Evolutionary conservation across 2,113 vertebrate species (phyloP).

Genomic region (Eurystomus gularis): DNA sequence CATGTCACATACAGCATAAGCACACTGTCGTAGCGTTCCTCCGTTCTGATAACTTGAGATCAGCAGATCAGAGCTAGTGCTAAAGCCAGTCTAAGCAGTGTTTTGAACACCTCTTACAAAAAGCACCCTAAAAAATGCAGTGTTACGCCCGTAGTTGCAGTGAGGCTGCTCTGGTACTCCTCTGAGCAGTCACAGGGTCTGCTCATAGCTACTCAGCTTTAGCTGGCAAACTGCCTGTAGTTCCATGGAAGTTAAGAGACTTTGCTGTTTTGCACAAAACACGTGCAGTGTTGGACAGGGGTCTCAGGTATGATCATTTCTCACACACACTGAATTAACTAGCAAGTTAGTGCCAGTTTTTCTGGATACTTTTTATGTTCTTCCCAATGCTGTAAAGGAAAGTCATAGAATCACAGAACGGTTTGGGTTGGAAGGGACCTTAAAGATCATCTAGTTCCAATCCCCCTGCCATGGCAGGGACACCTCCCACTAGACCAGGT

Average conservation of each 20-base stretch:
- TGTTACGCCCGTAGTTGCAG: accelerated
- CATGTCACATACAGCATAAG: not conserved
- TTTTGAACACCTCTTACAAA: not conserved
- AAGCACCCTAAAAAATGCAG: not conserved
- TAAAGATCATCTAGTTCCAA: no score
- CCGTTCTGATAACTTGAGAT: not conserved
- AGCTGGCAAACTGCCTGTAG: not conserved
- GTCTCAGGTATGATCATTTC: not conserved
- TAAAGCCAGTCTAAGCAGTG: accelerated
- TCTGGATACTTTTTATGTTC: not conserved
- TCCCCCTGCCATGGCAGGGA: no score
- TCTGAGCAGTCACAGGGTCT: not conserved
- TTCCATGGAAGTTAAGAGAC: not conserved
- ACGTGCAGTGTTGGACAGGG: accelerated
- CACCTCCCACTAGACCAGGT: no score
- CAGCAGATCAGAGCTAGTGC: not conserved
- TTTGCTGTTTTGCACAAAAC: not conserved
- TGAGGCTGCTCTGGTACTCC: not conserved
- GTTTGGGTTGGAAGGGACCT: no score
- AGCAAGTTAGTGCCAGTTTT: not conserved
- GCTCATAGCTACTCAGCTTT: accelerated
- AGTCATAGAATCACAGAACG: not conserved
- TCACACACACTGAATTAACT: not conserved
- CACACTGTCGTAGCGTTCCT: not conserved
- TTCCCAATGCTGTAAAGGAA: not conserved